Evolutionary conservation across 2,797 vertebrate species (phyloP), one percentile per base, ranked within the genome.

Genomic region (Coreius guichenoti): DNA sequence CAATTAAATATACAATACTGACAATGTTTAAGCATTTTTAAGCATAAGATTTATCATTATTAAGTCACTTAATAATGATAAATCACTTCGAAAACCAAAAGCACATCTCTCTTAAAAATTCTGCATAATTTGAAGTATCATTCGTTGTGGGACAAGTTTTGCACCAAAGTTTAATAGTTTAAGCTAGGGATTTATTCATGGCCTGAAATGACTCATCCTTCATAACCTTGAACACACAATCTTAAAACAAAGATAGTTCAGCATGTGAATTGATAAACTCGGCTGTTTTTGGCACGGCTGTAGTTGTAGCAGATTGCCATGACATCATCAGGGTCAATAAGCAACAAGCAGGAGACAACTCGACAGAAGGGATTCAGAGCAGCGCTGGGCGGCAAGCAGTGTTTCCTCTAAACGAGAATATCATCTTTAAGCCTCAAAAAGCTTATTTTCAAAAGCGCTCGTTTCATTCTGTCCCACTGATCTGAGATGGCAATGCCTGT

Each of bases 361-460:
- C 39, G 43, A 78, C 56, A 63, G 61, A 17, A 65, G 39, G n/a
- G 81, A 74, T 82, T 61, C 39, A 49, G 39, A 75, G 54, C 14
- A 70, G 47, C 3, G 13, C 51, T 36, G 29, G 70, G 43, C 4
- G 4, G 70, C 70, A 58, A 77, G 58, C 16, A 4, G 47, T 5
- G 39, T 17, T 29, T 74, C 8, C 21, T 63, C 26, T 8, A 84
- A 84, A 77, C 16, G 7, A 77, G 6, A 77, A 72, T 13, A 74
- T 82, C 31, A 82, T 21, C 17, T 83, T 83, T 51, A 75, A 83
- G 21, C 39, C 39, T 74, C 1, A 56, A 69, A 81, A 69, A 51
- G 26, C 81, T 65, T 14, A 17, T 65, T 63, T 82, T 75, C 56
- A 75, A 75, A 73, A 45, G 29, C 3, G 3, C 39, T 63, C 0